A percentile compares a stretch with the other conserved stretches of the same genome.
phyloP scores from a whole-genome alignment of 2,888 invertebrate species.

The Catonia carolina region DNA sequence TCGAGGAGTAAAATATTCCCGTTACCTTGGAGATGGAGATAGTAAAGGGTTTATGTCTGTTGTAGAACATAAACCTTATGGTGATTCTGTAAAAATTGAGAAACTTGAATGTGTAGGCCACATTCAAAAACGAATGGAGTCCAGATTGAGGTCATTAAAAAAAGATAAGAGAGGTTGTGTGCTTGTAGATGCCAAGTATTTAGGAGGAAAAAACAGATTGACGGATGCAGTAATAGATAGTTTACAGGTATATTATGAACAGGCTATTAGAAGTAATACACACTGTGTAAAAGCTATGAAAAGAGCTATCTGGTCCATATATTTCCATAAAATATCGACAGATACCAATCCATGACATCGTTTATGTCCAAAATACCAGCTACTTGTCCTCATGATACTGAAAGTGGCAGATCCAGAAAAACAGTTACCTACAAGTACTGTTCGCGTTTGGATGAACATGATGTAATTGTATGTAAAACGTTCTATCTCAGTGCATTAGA shows the following conservation, averaged over 20 bases:
- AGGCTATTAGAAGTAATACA: conserved; percentile 31
- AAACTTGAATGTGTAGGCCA: too few relatives aligned
- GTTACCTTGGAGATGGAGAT: too few relatives aligned
- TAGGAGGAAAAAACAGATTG: conserved; percentile 30
- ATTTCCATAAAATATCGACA: conserved; percentile 31
- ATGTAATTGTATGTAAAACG: neutral
- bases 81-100: too few relatives aligned
- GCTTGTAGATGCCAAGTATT: conserved; percentile 23
- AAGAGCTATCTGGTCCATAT: conserved; percentile 34
- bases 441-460: neutral
- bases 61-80: too few relatives aligned
- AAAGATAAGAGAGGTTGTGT: too few relatives aligned
- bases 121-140: too few relatives aligned
- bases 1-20: too few relatives aligned
- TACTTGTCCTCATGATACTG: neutral
- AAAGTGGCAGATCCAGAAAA: neutral
- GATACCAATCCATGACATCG: conserved; percentile 32
- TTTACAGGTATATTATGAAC: conserved; percentile 33
- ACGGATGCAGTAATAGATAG: conserved; percentile 32
- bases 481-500: neutral
- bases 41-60: too few relatives aligned
- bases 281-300: conserved; percentile 31
- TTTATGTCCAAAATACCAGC: neutral
- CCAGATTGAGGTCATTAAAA: too few relatives aligned
- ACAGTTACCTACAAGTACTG: conserved; percentile 2